These are phyloP conservation scores for Caenorhabditis sp. DNA, from an alignment of 2,888 invertebrate genomes.

Conservation along the genomic window DNA sequence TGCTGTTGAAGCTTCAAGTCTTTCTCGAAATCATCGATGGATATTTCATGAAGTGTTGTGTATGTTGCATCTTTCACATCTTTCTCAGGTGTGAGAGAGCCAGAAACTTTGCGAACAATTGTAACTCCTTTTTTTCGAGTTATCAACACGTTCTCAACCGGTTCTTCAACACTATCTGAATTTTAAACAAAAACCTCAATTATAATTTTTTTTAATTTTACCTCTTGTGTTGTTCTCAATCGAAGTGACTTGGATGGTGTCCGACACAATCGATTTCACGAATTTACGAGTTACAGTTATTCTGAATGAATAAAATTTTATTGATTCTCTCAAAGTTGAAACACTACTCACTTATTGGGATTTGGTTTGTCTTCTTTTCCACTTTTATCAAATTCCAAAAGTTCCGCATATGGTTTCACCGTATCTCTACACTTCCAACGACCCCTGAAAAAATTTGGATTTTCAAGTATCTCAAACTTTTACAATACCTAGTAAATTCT, in stretches of 20 bases:
- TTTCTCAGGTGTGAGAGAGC: conserved; percentile 4
- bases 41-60: conserved; percentile 19
- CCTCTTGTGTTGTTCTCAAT: conserved; percentile 21
- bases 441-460: conserved; percentile 13
- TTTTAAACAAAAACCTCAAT: no score
- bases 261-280: conserved; percentile 1
- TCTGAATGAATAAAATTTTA: conserved; percentile 10
- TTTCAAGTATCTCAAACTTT: background rate
- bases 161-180: no score
- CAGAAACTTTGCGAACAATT: conserved; percentile 31
- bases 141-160: conserved; percentile 20
- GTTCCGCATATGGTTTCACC: conserved; percentile 32
- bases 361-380: conserved; percentile 26
- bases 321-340: background rate
- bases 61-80: background rate
- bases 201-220: no score
- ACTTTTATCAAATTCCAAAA: conserved; percentile 34
- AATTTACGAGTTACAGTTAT: conserved; percentile 31
- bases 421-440: conserved; percentile 41
- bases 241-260: conserved; percentile 35
- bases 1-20: background rate
- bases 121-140: conserved; percentile 38
- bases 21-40: conserved; percentile 28
- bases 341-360: conserved; percentile 24
- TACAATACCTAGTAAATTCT: conserved; percentile 30